A percentile compares a stretch with the other conserved stretches of the same genome.
Conservation (phyloP, 2,113 vertebrate genomes). For the Sinocyclocheilus anophthalmus region DNA sequence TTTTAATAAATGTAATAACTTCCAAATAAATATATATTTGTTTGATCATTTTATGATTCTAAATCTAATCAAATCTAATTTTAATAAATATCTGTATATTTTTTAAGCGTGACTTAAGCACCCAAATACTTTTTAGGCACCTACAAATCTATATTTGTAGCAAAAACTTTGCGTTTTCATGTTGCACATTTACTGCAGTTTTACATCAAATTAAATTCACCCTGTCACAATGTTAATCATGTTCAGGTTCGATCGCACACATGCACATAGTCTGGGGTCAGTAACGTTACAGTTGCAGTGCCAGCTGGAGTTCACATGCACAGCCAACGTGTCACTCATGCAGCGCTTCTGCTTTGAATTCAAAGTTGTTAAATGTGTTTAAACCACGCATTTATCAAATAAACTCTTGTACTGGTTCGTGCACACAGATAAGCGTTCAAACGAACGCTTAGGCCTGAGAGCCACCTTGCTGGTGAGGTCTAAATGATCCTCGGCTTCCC, state of each 20-base stretch:
- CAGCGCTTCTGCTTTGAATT: conserved; percentile 27
- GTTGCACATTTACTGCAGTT: too few species aligned
- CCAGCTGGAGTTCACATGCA: conserved; percentile 47
- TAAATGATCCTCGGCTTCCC: conserved; percentile 80
- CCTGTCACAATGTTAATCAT: too few species aligned
- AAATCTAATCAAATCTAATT: not conserved
- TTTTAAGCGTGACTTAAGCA: not conserved
- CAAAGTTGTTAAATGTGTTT: not conserved
- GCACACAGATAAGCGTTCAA: not conserved
- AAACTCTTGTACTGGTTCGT: not conserved
- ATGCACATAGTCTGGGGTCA: too few species aligned
- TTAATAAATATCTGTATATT: not conserved
- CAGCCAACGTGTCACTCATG: conserved; percentile 68
- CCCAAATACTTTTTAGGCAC: too few species aligned
- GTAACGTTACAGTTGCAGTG: not conserved
- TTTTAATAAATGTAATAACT: not conserved
- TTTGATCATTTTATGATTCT: not conserved
- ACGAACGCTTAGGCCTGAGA: conserved; percentile 48
- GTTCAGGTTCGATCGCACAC: too few species aligned
- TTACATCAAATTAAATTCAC: not conserved
- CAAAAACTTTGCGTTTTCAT: not conserved
- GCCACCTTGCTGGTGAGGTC: conserved; percentile 92
- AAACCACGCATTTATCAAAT: not conserved
- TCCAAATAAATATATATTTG: too few species aligned
- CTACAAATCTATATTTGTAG: too few species aligned